Evolutionary conservation across 2,888 invertebrate genomes (phyloP), one percentile per base, ranked within the genome.

Genomic region (Entomobrya proxima): DNA sequence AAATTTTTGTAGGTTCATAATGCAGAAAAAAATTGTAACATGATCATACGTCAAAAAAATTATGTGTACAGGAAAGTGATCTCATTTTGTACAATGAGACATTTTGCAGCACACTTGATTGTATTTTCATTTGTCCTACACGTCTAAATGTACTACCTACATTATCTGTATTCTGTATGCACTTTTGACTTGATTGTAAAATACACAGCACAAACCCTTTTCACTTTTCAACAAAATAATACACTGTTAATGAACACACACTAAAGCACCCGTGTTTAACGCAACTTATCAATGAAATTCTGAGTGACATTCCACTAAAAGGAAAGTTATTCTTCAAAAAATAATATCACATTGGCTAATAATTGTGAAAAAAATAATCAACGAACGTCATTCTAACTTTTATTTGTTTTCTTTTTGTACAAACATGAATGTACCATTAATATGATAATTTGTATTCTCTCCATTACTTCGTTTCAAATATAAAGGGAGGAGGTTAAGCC

Each of bases 401-500:
- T n/a, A 32, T 9, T 24, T 77, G 30, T 50, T 13, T 27, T 21
- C n/a, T 40, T 11, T 40, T n/a, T 72, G 21, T 5, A 37, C 15
- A 50, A 24, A 24, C 52, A 80, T 32, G 40, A 52, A 24, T 80
- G 27, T 78, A 32, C 44, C 47, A 64, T 61, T 81, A 50, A 55
- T 79, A 52, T 35, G 64, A 75, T 82, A 11, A n/a, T 81, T 74
- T 80, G 18, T 85, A 52, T 85, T 85, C 75, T 50, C 44, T 72
- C 80, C 18, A 18, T 52, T 40, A 27, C n/a, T 52, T 27, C 18
- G 21, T n/a, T n/a, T n/a, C n/a, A n/a, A 18, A 64, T 7, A 30
- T 87, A 32, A 87, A 87, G 87, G 77, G 87, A 87, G 80, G 87
- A 87, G 67, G 87, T 74, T n/a, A 84, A 88, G 69, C 86, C 86